A percentile compares a stretch with the other conserved stretches of the same genome.
These are phyloP conservation scores for Elmis aenea DNA, from an alignment of 2,888 invertebrate genomes.

Conservation along the genomic window DNA sequence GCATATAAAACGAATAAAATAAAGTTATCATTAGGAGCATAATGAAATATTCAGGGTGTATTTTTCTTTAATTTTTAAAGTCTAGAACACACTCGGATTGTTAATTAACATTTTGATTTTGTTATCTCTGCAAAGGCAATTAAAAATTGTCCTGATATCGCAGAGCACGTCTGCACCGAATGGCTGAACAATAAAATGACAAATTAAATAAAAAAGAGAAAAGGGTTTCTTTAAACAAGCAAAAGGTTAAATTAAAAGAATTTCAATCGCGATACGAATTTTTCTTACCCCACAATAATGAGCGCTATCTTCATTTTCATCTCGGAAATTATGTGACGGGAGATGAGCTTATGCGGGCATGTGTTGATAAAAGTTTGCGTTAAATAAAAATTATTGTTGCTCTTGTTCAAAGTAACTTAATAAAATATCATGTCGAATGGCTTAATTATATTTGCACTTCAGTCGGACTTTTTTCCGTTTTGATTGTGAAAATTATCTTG, in stretches of 20 bases:
- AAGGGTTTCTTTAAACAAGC: constrained; percentile 44
- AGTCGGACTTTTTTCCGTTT: too few relatives aligned
- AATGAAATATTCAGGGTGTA: constrained; percentile 44
- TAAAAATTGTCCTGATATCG: constrained; percentile 46
- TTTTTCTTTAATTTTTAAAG: constrained; percentile 46
- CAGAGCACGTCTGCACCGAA: constrained; percentile 37
- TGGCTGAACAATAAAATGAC: constrained; percentile 44
- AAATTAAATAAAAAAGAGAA: constrained; percentile 43
- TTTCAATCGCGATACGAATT: constrained; percentile 39
- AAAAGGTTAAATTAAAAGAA: constrained; percentile 44
- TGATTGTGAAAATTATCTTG: too few relatives aligned
- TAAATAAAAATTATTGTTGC: constrained; percentile 30
- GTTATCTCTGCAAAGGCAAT: constrained; percentile 47
- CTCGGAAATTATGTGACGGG: constrained; percentile 1
- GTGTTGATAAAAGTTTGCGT: background rate
- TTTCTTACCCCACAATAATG: constrained; percentile 25
- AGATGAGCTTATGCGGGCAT: background rate
- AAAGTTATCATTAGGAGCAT: constrained; percentile 26
- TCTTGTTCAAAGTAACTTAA: constrained; percentile 34
- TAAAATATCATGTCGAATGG: constrained; percentile 40
- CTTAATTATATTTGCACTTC: constrained; percentile 37
- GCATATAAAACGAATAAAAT: constrained; percentile 20
- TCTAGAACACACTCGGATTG: constrained; percentile 44
- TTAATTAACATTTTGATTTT: constrained; percentile 49
- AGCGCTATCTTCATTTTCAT: constrained; percentile 20